These are phyloP conservation scores for Mercenaria mercenaria DNA, from an alignment of 1,140 invertebrate genomes.

Conservation along the genomic window DNA sequence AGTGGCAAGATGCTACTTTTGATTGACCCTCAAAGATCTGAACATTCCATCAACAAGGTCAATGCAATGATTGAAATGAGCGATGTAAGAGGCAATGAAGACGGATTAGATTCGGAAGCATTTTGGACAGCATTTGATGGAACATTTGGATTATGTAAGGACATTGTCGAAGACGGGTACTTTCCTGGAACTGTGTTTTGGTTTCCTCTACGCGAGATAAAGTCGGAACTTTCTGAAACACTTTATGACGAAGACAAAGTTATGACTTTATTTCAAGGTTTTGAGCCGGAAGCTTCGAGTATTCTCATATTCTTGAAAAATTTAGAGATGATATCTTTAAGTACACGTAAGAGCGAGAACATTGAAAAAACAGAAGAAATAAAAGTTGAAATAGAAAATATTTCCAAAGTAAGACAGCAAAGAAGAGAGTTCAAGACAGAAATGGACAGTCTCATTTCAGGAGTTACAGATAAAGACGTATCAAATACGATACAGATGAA, in stretches of 20 bases:
- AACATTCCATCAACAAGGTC: background rate
- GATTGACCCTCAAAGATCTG: conserved; percentile 41
- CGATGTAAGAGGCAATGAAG: background rate
- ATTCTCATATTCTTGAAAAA: conserved; percentile 73
- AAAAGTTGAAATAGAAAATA: background rate
- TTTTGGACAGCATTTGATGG: conserved; percentile 20
- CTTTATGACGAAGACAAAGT: conserved; percentile 72
- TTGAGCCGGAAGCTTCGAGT: conserved; percentile 63
- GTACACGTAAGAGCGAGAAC: background rate
- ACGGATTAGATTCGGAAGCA: background rate
- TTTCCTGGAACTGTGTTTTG: conserved; percentile 79
- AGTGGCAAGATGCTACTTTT: conserved; percentile 43
- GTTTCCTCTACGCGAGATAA: conserved; percentile 76
- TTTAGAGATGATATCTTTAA: background rate
- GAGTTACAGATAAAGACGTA: background rate
- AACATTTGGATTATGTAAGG: conserved; percentile 53
- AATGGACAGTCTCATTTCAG: background rate
- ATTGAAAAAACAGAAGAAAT: background rate
- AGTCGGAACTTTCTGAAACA: conserved; percentile 59
- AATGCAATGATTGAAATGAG: conserved; percentile 4
- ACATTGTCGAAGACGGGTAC: conserved; percentile 4
- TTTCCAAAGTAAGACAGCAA: background rate
- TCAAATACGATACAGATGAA: background rate
- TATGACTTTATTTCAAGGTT: conserved; percentile 66
- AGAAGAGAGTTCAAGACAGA: background rate